phyloP scores from a whole-genome alignment of 2,797 vertebrate genomes.

The Crenuchus spilurus region DNA sequence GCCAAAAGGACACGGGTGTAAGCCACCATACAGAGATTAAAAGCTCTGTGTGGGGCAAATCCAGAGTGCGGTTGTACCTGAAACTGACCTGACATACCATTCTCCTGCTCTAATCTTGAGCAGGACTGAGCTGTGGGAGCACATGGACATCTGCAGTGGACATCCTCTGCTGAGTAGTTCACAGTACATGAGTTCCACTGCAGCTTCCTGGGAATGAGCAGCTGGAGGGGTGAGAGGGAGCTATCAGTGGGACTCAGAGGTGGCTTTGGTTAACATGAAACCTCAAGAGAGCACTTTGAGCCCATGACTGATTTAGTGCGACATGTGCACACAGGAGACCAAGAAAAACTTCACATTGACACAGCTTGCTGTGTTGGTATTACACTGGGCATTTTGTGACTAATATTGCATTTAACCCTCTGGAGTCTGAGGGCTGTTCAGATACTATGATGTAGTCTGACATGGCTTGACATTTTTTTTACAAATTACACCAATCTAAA shows the following conservation, averaged over 20 bases:
- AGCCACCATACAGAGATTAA: conserved; percentile 10
- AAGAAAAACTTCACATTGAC: too few species aligned
- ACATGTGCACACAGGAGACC: background rate
- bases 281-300: background rate
- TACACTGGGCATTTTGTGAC: too few species aligned
- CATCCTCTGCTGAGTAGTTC: conserved; percentile 24
- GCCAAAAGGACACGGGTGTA: background rate
- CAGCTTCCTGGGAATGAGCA: conserved; percentile 16
- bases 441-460: too few species aligned
- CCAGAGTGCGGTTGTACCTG: background rate
- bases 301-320: background rate
- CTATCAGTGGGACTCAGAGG: conserved; percentile 2
- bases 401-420: too few species aligned
- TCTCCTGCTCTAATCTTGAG: conserved; percentile 20
- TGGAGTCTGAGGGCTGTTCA: too few species aligned
- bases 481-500: too few species aligned
- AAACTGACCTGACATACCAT: conserved; percentile 6
- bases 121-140: conserved; percentile 7
- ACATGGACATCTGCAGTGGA: background rate
- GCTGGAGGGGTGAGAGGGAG: background rate
- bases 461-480: too few species aligned
- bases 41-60: conserved; percentile 20
- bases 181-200: conserved; percentile 5
- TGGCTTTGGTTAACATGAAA: conserved; percentile 26
- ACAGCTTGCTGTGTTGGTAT: background rate